Conservation (phyloP, 2,113 vertebrate species). For the Pollimyrus isidori region DNA sequence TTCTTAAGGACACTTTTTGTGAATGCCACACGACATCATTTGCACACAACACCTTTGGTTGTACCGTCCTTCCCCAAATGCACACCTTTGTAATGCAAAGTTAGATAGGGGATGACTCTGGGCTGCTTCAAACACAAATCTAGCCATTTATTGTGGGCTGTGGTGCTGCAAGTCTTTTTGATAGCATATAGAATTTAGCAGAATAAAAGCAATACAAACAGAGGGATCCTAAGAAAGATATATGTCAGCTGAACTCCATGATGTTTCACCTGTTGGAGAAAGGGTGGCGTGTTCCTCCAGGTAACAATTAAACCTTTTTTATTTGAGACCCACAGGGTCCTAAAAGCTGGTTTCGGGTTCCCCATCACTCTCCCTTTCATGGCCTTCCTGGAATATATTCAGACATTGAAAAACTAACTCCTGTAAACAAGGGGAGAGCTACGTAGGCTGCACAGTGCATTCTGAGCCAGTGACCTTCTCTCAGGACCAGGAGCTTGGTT, state of each 20-base stretch:
- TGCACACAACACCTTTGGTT: not conserved
- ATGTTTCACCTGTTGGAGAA: not conserved
- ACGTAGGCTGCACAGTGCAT: not conserved
- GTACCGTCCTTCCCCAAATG: not conserved
- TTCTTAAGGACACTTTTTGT: not conserved
- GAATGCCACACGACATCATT: not conserved
- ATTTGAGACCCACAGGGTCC: not conserved
- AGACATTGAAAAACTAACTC: not conserved
- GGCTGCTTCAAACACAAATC: not conserved
- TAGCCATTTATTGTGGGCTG: not conserved
- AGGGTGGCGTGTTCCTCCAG: not conserved
- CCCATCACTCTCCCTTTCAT: not conserved
- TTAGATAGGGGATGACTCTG: not conserved
- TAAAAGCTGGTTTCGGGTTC: not conserved
- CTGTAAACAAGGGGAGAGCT: not conserved
- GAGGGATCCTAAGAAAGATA: not conserved
- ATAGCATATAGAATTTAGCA: not conserved
- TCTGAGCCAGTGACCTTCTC: not conserved
- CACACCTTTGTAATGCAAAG: not conserved
- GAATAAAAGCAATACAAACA: not conserved
- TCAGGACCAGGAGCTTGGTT: not conserved
- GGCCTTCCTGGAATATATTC: conserved; percentile 5
- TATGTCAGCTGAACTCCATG: not conserved
- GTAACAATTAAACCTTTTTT: not conserved
- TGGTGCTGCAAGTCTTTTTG: not conserved